Conservation (phyloP, 2,113 vertebrate species). For the Odocoileus virginianus region DNA sequence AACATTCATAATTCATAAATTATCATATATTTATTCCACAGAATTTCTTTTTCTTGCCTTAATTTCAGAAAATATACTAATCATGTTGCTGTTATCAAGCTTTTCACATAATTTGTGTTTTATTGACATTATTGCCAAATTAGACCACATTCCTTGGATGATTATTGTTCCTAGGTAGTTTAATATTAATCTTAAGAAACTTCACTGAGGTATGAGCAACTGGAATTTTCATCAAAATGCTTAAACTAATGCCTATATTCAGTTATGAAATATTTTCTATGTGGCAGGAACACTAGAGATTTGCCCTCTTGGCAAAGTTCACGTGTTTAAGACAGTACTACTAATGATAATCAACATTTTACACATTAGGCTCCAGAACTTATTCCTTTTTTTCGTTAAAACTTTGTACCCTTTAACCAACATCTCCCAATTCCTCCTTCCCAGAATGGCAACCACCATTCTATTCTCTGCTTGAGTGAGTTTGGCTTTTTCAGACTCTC, state of each 20-base stretch:
- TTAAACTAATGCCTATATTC: conserved; percentile 3
- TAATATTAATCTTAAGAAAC: conserved; percentile 44
- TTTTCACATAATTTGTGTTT: conserved; percentile 17
- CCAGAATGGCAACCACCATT: neutral
- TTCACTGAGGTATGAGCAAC: neutral
- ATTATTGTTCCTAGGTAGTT: conserved; percentile 8
- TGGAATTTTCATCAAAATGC: conserved; percentile 5
- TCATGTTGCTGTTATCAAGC: neutral
- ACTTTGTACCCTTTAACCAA: neutral
- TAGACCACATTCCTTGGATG: conserved; percentile 17
- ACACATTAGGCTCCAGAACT: neutral
- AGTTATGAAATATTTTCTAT: neutral
- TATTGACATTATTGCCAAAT: conserved; percentile 16
- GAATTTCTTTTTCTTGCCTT: conserved; percentile 16
- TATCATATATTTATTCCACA: neutral
- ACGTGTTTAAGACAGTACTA: neutral
- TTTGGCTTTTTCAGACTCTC: neutral
- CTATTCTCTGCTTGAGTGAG: neutral
- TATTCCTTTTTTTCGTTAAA: neutral
- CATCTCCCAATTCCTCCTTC: neutral
- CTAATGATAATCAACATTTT: neutral
- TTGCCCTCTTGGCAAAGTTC: neutral
- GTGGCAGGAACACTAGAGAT: neutral
- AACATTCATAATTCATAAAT: neutral
- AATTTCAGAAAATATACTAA: conserved; percentile 36